Conservation (phyloP, 2,797 vertebrate genomes). For the Sebastes cheni region DNA sequence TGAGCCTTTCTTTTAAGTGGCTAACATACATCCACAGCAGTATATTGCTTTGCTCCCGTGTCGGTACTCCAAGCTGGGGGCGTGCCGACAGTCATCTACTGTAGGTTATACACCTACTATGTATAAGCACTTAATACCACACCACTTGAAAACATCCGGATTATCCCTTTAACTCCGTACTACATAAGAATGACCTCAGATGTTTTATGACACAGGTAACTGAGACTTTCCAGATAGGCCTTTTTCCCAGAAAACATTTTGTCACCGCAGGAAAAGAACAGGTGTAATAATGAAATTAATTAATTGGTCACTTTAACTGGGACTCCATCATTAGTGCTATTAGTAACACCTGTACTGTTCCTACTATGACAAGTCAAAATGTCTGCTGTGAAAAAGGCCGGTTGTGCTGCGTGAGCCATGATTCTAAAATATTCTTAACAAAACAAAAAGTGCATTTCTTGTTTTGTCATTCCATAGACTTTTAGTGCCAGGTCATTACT, state of each 20-base stretch:
- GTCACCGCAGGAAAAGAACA: not conserved
- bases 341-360: not conserved
- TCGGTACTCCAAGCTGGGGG: too few species aligned
- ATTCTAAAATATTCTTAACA: not conserved
- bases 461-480: not conserved
- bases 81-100: too few species aligned
- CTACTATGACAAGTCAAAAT: not conserved
- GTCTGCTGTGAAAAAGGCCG: not conserved
- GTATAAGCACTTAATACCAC: too few species aligned
- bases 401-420: not conserved
- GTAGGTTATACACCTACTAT: too few species aligned
- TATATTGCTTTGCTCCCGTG: too few species aligned
- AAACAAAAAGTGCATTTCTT: not conserved
- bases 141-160: too few species aligned
- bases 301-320: not conserved
- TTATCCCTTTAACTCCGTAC: not conserved
- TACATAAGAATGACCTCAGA: not conserved
- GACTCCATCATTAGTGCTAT: not conserved
- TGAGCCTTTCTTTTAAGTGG: too few species aligned
- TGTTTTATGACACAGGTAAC: not conserved
- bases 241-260: not conserved
- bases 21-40: too few species aligned
- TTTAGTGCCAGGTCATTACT: slow-evolving; percentile 19
- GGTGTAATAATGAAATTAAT: not conserved
- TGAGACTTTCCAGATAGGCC: not conserved